A percentile compares a stretch with the other conserved stretches of the same genome.
Evolutionary conservation across 2,797 vertebrate genomes (phyloP).

Genomic region (Aulostomus chinensis): DNA sequence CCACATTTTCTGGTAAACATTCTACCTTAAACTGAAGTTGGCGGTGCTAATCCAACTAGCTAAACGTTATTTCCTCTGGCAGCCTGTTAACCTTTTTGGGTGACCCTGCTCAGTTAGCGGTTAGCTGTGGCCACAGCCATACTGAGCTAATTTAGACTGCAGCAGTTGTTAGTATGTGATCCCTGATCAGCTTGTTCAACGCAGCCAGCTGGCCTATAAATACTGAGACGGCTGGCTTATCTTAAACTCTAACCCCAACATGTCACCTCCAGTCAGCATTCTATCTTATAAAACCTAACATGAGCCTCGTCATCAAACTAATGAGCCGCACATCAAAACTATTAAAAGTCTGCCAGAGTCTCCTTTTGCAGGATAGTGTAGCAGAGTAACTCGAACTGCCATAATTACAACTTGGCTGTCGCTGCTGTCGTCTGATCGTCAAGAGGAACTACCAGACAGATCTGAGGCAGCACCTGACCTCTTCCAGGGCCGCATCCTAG

Average conservation of each 20-base stretch:
- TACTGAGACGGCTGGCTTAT: constrained; percentile 33
- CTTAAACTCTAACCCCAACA: constrained; percentile 27
- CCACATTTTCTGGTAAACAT: too few species aligned
- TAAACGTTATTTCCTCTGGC: constrained; percentile 38
- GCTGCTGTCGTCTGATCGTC: too few species aligned
- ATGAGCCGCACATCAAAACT: too few species aligned
- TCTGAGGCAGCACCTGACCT: too few species aligned
- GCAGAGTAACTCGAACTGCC: too few species aligned
- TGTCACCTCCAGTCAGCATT: constrained; percentile 2
- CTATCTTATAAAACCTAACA: constrained; percentile 19
- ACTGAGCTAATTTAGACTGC: constrained; percentile 48
- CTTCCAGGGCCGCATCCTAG: too few species aligned
- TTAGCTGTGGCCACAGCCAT: constrained; percentile 26
- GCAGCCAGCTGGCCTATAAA: constrained; percentile 40
- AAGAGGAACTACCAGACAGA: too few species aligned
- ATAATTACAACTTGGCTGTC: too few species aligned
- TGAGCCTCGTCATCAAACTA: not conserved
- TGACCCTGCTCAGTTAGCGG: constrained; percentile 38
- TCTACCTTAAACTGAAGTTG: not conserved
- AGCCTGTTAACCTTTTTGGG: constrained; percentile 36
- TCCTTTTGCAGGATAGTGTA: too few species aligned
- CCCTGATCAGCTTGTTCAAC: constrained; percentile 49
- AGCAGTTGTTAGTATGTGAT: constrained; percentile 59
- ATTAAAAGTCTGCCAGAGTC: too few species aligned
- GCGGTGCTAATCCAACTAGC: constrained; percentile 32